These are phyloP conservation scores for Mallotus villosus DNA, from an alignment of 2,797 vertebrate species.

Conservation along the genomic window DNA sequence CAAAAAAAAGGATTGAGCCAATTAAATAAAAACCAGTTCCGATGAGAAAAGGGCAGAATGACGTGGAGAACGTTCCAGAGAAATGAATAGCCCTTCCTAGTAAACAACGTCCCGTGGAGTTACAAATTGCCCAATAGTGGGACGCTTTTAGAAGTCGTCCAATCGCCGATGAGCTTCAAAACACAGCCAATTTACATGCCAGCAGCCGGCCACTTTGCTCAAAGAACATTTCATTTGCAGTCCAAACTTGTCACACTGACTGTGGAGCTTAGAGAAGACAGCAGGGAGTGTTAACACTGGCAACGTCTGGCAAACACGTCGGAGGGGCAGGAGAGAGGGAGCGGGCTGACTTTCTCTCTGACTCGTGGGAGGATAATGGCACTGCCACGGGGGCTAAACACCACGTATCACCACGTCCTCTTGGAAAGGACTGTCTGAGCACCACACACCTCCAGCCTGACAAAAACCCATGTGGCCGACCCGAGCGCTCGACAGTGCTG, in stretches of 20 bases:
- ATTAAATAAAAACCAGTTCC: no score
- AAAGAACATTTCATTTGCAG: conserved; percentile 60
- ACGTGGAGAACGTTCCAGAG: background rate
- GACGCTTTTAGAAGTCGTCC: conserved; percentile 36
- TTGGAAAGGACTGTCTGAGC: no score
- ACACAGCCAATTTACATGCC: conserved; percentile 55
- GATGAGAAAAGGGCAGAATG: background rate
- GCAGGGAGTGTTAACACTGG: conserved; percentile 42
- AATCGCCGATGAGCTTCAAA: conserved; percentile 55
- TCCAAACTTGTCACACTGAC: conserved; percentile 62
- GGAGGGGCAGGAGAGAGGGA: conserved; percentile 36
- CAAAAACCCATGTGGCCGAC: background rate
- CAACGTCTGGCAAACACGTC: conserved; percentile 60
- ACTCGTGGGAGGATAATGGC: conserved; percentile 14
- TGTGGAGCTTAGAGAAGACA: conserved; percentile 56
- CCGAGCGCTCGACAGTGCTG: no score
- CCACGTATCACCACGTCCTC: no score
- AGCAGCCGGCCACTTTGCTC: conserved; percentile 34
- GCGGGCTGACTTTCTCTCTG: conserved; percentile 23
- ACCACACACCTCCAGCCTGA: background rate
- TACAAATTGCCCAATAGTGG: conserved; percentile 41
- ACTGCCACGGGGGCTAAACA: no score
- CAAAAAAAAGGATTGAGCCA: no score
- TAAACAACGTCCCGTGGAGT: conserved; percentile 24
- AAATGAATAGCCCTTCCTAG: background rate